Evolutionary conservation across 1,140 invertebrate genomes (phyloP).

Genomic region (Yoshiicerus persimilis): DNA sequence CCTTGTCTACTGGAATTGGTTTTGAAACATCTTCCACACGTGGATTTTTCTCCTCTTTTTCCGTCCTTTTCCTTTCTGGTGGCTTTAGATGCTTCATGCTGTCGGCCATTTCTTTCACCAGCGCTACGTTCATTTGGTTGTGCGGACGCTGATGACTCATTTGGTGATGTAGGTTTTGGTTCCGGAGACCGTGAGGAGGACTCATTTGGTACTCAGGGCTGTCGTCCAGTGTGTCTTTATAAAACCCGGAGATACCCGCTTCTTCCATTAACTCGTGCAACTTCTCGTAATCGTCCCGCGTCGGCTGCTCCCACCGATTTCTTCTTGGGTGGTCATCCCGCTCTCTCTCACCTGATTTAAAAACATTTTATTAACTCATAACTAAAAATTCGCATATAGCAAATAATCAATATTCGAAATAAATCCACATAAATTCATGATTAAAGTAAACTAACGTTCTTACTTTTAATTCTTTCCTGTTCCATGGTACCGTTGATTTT

Average conservation of each 20-base stretch:
- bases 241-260: constrained; percentile 37
- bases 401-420: no score
- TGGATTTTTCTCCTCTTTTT: no score
- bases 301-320: constrained; percentile 47
- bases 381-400: not conserved
- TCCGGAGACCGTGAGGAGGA: not conserved
- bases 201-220: not conserved
- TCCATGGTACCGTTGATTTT: constrained; percentile 28
- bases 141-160: not conserved
- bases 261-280: constrained; percentile 49
- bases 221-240: constrained; percentile 25
- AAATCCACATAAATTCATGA: no score
- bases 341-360: not conserved
- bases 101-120: no score
- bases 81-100: no score
- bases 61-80: no score
- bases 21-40: no score
- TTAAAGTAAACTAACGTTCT: no score
- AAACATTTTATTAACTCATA: not conserved
- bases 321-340: constrained; percentile 8
- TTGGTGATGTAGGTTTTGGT: not conserved
- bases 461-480: not conserved
- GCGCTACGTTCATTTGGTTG: not conserved
- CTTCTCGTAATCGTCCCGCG: constrained; percentile 45
- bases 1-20: no score